A percentile compares a stretch with the other conserved stretches of the same genome.
Conservation (phyloP, 2,888 invertebrate genomes). For the Cactoblastis cactorum region DNA sequence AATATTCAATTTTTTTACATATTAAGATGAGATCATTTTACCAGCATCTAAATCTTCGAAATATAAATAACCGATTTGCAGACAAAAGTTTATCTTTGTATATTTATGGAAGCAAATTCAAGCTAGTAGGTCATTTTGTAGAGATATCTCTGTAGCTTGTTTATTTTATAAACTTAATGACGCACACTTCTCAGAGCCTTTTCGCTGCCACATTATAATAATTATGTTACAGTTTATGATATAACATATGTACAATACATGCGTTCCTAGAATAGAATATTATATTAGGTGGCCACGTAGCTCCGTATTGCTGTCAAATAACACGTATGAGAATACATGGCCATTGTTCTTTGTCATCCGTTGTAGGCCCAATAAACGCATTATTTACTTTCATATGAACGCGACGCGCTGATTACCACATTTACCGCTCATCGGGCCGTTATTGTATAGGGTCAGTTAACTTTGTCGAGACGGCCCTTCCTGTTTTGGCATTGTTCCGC, state of each 20-base stretch:
- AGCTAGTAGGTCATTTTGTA: background rate
- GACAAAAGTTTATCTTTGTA: too few species aligned
- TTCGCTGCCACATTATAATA: background rate
- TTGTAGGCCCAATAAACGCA: conserved; percentile 31
- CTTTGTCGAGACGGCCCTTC: conserved; percentile 41
- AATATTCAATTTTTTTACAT: too few species aligned
- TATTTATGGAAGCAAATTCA: background rate
- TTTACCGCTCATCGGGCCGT: conserved; percentile 41
- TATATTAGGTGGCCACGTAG: background rate
- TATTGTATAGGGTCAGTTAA: conserved; percentile 57
- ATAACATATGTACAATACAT: background rate
- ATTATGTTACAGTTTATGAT: background rate
- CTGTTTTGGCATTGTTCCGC: conserved; percentile 18
- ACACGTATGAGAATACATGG: conserved; percentile 5
- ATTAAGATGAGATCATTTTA: too few species aligned
- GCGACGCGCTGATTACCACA: conserved; percentile 47
- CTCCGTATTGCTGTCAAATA: conserved; percentile 7
- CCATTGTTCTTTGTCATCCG: conserved; percentile 35
- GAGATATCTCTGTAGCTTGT: background rate
- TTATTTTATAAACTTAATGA: background rate
- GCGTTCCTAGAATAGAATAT: background rate
- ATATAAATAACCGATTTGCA: too few species aligned
- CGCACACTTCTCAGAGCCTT: background rate
- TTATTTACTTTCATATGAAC: conserved; percentile 35
- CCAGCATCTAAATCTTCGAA: too few species aligned